Conservation (phyloP, 2,113 vertebrate species). For the Hyperoodon ampullatus region DNA sequence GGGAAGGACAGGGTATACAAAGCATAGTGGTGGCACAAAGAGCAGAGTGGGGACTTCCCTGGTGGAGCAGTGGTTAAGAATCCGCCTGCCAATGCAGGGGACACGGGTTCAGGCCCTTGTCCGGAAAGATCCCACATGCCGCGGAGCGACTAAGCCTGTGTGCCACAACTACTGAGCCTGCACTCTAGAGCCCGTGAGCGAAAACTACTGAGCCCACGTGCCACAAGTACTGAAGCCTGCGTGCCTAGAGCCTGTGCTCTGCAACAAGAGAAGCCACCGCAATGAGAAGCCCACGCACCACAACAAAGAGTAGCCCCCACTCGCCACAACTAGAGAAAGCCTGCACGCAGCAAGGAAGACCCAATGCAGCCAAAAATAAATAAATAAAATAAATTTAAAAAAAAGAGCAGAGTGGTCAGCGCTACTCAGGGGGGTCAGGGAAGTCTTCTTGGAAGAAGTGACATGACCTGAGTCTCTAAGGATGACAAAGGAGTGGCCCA, state of each 20-base stretch:
- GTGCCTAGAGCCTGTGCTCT: too few relatives aligned
- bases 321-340: not conserved
- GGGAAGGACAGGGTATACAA: not conserved
- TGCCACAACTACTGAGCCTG: rapidly evolving
- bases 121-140: not conserved
- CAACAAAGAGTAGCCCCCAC: not conserved
- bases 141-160: not conserved
- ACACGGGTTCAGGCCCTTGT: not conserved
- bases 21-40: not conserved
- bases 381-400: not conserved
- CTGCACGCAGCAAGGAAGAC: not conserved
- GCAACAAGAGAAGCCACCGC: not conserved
- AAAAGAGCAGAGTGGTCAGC: not conserved
- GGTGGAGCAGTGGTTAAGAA: not conserved
- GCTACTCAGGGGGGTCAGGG: not conserved
- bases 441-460: not conserved
- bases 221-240: too few relatives aligned
- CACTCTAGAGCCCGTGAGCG: too few relatives aligned
- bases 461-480: not conserved
- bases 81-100: not conserved
- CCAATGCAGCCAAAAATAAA: not conserved
- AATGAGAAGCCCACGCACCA: not conserved
- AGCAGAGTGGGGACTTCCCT: not conserved
- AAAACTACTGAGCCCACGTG: too few relatives aligned
- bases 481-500: slow-evolving; percentile 23